phyloP scores from a whole-genome alignment of 2,797 vertebrate genomes.

The Poecilia picta region DNA sequence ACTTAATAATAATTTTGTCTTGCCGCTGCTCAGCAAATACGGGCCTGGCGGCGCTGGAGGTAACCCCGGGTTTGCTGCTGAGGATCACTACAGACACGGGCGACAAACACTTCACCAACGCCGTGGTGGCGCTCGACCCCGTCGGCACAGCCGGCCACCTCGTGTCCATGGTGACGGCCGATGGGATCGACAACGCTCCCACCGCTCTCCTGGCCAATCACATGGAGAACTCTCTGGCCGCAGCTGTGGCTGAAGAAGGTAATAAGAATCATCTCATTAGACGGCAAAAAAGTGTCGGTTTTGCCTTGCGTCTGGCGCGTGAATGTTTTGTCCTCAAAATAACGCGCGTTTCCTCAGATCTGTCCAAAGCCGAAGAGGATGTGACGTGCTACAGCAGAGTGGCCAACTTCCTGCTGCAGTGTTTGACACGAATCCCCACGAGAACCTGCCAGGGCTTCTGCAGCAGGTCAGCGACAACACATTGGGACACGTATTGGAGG shows the following conservation, averaged over 20 bases:
- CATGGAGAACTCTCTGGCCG: conserved; percentile 79
- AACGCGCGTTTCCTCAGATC: conserved; percentile 51
- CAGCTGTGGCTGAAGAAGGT: conserved; percentile 79
- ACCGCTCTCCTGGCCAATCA: conserved; percentile 83
- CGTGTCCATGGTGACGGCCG: conserved; percentile 80
- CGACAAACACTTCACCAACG: conserved; percentile 74
- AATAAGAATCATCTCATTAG: background rate
- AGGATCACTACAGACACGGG: conserved; percentile 77
- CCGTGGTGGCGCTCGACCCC: conserved; percentile 68
- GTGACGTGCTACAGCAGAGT: conserved; percentile 65
- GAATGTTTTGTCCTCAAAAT: conserved; percentile 5
- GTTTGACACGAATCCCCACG: conserved; percentile 76
- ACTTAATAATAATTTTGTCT: background rate
- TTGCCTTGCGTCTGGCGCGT: background rate
- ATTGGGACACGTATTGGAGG: background rate
- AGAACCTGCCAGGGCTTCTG: conserved; percentile 77
- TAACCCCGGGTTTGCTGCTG: conserved; percentile 76
- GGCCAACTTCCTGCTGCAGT: conserved; percentile 78
- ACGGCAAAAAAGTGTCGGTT: too few species aligned
- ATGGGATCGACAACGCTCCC: conserved; percentile 79
- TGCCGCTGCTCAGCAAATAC: conserved; percentile 58
- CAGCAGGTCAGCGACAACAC: conserved; percentile 74
- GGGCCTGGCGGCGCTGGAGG: conserved; percentile 79
- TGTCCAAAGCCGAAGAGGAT: conserved; percentile 69
- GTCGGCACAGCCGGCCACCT: conserved; percentile 80